Conservation (phyloP, 1,140 invertebrate species). For the Lordiphosa stackelbergi region DNA sequence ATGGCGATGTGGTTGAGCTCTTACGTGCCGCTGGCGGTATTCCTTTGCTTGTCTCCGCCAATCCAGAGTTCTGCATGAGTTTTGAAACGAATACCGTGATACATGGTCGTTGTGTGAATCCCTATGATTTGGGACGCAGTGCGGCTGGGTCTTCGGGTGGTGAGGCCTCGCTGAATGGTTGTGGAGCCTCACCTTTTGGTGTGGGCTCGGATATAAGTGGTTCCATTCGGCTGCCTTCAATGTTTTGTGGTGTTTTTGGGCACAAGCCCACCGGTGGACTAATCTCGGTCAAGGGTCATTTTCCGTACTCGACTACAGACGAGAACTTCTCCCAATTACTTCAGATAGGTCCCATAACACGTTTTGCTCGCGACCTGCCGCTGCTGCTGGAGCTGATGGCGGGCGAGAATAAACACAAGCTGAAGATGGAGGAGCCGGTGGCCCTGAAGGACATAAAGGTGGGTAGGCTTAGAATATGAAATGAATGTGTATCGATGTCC, state of each 20-base stretch:
- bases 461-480: not conserved
- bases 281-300: slow-evolving; percentile 80
- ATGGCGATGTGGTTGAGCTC: slow-evolving; percentile 81
- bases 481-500: not conserved
- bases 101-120: slow-evolving; percentile 87
- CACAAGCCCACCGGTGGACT: slow-evolving; percentile 87
- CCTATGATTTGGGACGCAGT: slow-evolving; percentile 83
- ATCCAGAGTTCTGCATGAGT: slow-evolving; percentile 87
- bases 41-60: slow-evolving; percentile 87
- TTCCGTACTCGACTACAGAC: slow-evolving; percentile 76
- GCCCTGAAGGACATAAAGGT: slow-evolving; percentile 82
- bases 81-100: slow-evolving; percentile 86
- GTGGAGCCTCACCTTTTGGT: slow-evolving; percentile 87
- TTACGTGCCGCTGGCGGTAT: slow-evolving; percentile 86
- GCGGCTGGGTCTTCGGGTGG: slow-evolving; percentile 88
- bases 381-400: slow-evolving; percentile 83
- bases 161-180: slow-evolving; percentile 84
- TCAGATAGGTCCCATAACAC: slow-evolving; percentile 86
- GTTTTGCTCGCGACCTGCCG: slow-evolving; percentile 87
- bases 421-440: slow-evolving; percentile 78
- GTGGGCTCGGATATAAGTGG: slow-evolving; percentile 92
- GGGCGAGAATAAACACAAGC: slow-evolving; percentile 68
- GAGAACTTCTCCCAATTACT: slow-evolving; percentile 58
- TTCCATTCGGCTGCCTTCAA: slow-evolving; percentile 90
- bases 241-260: slow-evolving; percentile 92